Evolutionary conservation across 2,113 vertebrate species (phyloP), one percentile per base, ranked within the genome.

Genomic region (Mastomys coucha): DNA sequence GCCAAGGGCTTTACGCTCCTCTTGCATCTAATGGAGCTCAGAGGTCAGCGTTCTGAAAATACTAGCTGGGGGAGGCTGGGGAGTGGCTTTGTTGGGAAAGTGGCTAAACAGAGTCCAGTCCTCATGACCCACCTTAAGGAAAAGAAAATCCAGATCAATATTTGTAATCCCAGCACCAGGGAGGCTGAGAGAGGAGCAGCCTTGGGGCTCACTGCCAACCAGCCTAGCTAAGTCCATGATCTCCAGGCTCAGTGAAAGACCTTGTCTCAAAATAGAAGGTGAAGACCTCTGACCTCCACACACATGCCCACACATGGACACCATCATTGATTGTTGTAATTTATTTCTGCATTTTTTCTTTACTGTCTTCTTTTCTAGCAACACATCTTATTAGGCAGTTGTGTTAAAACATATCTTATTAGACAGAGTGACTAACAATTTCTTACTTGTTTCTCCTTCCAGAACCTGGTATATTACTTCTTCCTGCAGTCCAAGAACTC

Each of bases 341-440:
- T 63, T 51, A 70, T 24, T 53, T 14, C 19, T 70, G 17, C 13
- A 81, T 36, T 2, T 63, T 84, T 45, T 49, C 65, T 49, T 14
- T 42, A 26, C 39, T 84, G 13, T 17, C 12, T 42, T 80, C 58
- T 76, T 85, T 56, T 19, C 0, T 0, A 24, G 11, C 33, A 85
- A 49, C 13, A 39, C 17, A 80, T 94, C 92, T 92, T 94, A 85
- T 75, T 70, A 92, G 58, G 67, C 2, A 31, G 1, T 87, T 91
- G 72, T 93, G 86, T 45, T 45, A 45, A 45, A 85, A 49, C 13
- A 36, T 13, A 80, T 94, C 92, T 92, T 94, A 85, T 75, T 70
- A 92, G 58, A 73, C 20, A n/a, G 45, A 91, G 36, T 53, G 31
- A 92, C 20, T 90, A 93, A 88, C 85, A 58, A 76, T 45, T 88